Percentiles rank a stretch among this genome's conserved stretches.
Conservation (phyloP, 1,140 invertebrate species). For the Cydia splendana region DNA sequence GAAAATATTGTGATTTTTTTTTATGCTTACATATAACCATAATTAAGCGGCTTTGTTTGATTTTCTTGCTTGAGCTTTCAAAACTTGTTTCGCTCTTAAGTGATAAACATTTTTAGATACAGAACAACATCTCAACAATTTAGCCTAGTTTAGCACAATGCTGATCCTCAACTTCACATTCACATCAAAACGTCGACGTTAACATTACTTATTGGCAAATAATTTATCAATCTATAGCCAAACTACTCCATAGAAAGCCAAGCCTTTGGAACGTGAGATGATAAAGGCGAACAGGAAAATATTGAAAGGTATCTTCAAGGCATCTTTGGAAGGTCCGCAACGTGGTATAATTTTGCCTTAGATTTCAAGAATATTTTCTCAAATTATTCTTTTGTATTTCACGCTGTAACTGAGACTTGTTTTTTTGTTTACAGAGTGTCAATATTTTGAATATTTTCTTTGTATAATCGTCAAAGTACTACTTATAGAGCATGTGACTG, state of each 20-base stretch:
- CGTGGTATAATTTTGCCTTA: conserved; percentile 16
- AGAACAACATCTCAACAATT: neutral
- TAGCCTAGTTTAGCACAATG: neutral
- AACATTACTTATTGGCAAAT: conserved; percentile 23
- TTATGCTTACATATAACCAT: no score
- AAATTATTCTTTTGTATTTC: conserved; percentile 8
- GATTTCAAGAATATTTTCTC: neutral
- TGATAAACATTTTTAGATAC: no score
- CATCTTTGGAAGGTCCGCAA: neutral
- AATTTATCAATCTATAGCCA: conserved; percentile 21
- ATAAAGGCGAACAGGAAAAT: conserved; percentile 22
- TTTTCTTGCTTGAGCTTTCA: no score
- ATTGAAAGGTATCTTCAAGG: conserved; percentile 6
- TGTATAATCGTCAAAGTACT: no score
- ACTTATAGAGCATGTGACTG: no score
- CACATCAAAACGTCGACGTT: neutral
- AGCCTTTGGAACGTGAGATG: conserved; percentile 16
- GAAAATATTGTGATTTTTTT: no score
- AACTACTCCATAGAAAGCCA: conserved; percentile 19
- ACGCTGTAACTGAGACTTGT: neutral
- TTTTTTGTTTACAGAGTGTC: neutral
- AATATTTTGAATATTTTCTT: neutral
- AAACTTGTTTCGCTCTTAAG: no score
- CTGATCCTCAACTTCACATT: neutral
- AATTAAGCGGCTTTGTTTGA: no score